Evolutionary conservation across 2,888 invertebrate genomes (phyloP).

Genomic region (Drosophila eohydei): DNA sequence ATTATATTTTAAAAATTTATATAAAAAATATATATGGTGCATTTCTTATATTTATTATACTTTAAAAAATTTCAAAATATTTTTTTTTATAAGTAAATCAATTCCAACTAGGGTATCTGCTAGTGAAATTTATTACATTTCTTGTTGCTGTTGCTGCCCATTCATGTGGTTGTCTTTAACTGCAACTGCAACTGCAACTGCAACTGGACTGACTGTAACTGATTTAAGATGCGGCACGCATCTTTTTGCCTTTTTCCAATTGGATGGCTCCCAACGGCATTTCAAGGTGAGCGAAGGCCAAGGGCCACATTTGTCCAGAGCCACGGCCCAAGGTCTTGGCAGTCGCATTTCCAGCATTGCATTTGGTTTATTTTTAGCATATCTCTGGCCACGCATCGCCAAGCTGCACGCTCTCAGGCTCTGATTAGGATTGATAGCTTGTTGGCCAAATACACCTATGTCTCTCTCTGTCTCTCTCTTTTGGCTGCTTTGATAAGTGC

Average conservation of each 20-base stretch:
- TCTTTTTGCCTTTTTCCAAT: conserved; percentile 29
- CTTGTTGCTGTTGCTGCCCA: conserved; percentile 19
- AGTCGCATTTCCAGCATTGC: conserved; percentile 27
- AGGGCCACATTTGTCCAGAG: conserved; percentile 81
- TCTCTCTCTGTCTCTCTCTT: conserved; percentile 2
- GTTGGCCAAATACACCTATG: conserved; percentile 43
- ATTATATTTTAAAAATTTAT: neutral
- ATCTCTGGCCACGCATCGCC: conserved; percentile 46
- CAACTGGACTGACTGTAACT: conserved; percentile 46
- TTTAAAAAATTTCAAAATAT: neutral
- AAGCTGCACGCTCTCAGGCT: conserved; percentile 13
- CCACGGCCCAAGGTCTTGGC: conserved; percentile 41
- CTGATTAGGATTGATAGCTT: conserved; percentile 73
- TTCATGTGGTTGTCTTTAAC: conserved; percentile 35
- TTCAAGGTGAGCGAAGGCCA: conserved; percentile 85
- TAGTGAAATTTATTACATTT: neutral
- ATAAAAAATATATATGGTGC: too few relatives aligned
- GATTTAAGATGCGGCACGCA: conserved; percentile 56
- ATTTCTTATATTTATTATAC: neutral
- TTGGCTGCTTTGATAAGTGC: conserved; percentile 64
- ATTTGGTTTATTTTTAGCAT: conserved; percentile 72
- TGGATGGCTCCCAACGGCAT: conserved; percentile 65
- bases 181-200: conserved; percentile 33
- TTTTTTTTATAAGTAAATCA: neutral
- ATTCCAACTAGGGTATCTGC: neutral